Evolutionary conservation across 2,797 vertebrate species (phyloP).

Genomic region (Eupleurogrammus muticus): DNA sequence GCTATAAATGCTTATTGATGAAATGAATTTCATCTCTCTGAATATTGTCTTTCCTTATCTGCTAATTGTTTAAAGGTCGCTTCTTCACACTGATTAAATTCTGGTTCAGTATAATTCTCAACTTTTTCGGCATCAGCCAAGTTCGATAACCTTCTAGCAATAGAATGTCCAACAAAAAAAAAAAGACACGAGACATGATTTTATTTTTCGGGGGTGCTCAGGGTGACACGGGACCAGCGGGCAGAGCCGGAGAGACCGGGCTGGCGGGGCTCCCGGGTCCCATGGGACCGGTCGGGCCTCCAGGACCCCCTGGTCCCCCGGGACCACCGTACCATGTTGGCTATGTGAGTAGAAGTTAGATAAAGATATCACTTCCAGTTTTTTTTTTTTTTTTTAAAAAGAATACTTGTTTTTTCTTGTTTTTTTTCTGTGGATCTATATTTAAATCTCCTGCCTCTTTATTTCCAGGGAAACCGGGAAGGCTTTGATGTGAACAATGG

Average conservation of each 20-base stretch:
- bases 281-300: slow-evolving; percentile 88
- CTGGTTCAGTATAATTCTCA: not conserved
- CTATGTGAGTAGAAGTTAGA: slow-evolving; percentile 83
- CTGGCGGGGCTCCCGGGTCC: slow-evolving; percentile 88
- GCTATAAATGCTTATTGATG: too few species aligned
- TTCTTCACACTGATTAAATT: not conserved
- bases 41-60: not conserved
- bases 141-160: not conserved
- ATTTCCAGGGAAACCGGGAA: slow-evolving; percentile 80
- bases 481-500: slow-evolving; percentile 59
- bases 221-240: slow-evolving; percentile 83
- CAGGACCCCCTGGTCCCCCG: slow-evolving; percentile 83
- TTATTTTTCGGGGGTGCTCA: slow-evolving; percentile 40
- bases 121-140: not conserved
- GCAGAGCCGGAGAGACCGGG: slow-evolving; percentile 83
- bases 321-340: slow-evolving; percentile 77
- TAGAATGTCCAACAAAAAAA: not conserved
- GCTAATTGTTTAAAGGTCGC: too few species aligned
- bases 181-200: not conserved
- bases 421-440: not conserved
- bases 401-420: too few species aligned
- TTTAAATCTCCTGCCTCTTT: not conserved
- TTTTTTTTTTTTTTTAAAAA: too few species aligned
- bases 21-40: too few species aligned
- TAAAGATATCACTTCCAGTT: too few species aligned